Evolutionary conservation across 2,888 invertebrate species (phyloP).

Genomic region (Schrankia costaestrigalis): DNA sequence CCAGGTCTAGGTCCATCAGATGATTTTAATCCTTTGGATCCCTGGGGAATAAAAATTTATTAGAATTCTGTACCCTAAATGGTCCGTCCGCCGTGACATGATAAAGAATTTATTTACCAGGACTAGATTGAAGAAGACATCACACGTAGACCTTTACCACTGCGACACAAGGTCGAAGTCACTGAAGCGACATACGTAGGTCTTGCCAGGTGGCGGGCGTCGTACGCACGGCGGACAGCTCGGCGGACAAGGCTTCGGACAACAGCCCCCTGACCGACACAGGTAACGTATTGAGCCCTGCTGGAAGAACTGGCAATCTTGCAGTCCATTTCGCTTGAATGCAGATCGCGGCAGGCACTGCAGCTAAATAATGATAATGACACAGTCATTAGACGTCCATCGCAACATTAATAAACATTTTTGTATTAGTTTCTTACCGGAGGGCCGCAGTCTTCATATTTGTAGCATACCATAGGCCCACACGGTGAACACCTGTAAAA

Average conservation of each 20-base stretch:
- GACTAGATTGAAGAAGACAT: constrained; percentile 37
- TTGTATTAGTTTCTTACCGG: constrained; percentile 49
- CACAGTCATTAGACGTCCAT: constrained; percentile 18
- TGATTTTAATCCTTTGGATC: too few relatives aligned
- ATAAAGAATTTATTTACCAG: constrained; percentile 54
- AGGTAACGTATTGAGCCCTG: constrained; percentile 75
- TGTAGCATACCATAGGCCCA: constrained; percentile 75
- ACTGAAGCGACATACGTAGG: constrained; percentile 73
- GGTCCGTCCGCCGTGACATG: constrained; percentile 61
- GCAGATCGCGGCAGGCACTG: constrained; percentile 76
- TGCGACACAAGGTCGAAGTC: constrained; percentile 73
- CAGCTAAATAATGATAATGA: constrained; percentile 48
- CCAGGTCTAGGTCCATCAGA: constrained; percentile 40
- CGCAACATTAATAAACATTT: background rate
- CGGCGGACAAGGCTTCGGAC: constrained; percentile 61
- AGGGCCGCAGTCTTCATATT: constrained; percentile 76
- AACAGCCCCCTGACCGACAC: constrained; percentile 60
- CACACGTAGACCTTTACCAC: constrained; percentile 51
- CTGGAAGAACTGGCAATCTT: constrained; percentile 76
- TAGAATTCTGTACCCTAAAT: too few relatives aligned
- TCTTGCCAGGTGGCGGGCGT: constrained; percentile 71
- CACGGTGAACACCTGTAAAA: constrained; percentile 70
- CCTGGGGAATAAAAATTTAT: too few relatives aligned
- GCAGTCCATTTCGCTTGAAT: constrained; percentile 77
- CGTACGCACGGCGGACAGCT: constrained; percentile 73